Percentiles rank a stretch among this genome's conserved stretches.
phyloP scores from a whole-genome alignment of 2,113 vertebrate genomes.

The Bufo bufo region DNA sequence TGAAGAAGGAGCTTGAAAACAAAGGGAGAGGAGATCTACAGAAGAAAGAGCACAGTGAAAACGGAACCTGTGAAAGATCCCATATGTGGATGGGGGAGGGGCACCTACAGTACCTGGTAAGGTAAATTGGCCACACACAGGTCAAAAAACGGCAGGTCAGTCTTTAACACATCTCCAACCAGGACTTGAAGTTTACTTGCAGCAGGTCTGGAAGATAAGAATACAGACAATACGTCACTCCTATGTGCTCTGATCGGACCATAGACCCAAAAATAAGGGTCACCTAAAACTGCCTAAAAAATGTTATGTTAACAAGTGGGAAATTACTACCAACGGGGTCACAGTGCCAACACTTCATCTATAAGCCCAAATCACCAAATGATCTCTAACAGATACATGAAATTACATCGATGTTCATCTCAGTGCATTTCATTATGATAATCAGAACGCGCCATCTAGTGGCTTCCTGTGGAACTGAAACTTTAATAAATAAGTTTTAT shows the following conservation, averaged over 20 bases:
- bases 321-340: no score
- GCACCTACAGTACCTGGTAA: slow-evolving; percentile 83
- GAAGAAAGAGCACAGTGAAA: background rate
- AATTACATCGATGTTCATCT: no score
- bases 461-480: background rate
- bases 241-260: background rate
- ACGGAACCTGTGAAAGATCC: background rate
- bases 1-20: slow-evolving; percentile 96
- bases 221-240: background rate
- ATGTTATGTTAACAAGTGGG: no score
- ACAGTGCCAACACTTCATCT: no score
- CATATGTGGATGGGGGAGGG: background rate
- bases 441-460: background rate
- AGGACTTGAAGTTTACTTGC: slow-evolving; percentile 93
- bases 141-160: slow-evolving; percentile 94
- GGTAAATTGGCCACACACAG: slow-evolving; percentile 96
- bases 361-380: no score
- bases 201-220: slow-evolving; percentile 66
- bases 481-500: no score
- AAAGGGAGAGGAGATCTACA: slow-evolving; percentile 96
- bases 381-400: no score
- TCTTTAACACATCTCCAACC: slow-evolving; percentile 92
- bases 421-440: background rate
- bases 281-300: no score
- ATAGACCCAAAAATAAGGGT: background rate